Conservation (phyloP, 2,888 invertebrate species). For the Agrypnus murinus region DNA sequence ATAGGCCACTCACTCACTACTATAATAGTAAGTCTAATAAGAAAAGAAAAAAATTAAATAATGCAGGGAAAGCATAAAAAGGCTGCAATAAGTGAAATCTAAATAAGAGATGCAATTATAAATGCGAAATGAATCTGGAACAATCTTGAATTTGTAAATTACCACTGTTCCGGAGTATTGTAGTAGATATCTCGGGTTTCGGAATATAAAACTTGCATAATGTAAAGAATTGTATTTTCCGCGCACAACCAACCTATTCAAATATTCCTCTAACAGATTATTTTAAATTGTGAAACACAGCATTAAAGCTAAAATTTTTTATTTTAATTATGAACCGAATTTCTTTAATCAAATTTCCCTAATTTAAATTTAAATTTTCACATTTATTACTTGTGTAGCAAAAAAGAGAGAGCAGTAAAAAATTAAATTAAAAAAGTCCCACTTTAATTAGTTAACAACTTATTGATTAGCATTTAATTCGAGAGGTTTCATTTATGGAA, state of each 20-base stretch:
- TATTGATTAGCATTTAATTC: conserved; percentile 37
- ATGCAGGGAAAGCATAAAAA: conserved; percentile 5
- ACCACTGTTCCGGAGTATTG: conserved; percentile 33
- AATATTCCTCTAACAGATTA: conserved; percentile 6
- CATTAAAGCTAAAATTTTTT: too few relatives aligned
- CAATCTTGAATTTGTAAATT: conserved; percentile 42
- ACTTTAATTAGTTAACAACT: conserved; percentile 26
- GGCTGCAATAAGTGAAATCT: conserved; percentile 15
- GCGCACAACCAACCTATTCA: conserved; percentile 17
- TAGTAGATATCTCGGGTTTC: conserved; percentile 19
- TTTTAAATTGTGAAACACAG: too few relatives aligned
- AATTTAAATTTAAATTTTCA: conserved; percentile 15
- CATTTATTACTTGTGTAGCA: background rate
- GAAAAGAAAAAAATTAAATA: background rate
- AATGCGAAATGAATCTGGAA: conserved; percentile 40
- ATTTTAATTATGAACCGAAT: too few relatives aligned
- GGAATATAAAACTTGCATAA: conserved; percentile 38
- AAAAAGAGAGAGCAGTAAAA: background rate
- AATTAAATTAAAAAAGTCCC: conserved; percentile 28
- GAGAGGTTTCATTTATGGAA: conserved; percentile 33
- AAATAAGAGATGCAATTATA: conserved; percentile 36
- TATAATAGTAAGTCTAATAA: too few relatives aligned
- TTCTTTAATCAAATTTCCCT: background rate
- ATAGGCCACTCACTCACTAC: too few relatives aligned
- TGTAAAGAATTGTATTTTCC: conserved; percentile 29